Conservation (phyloP, 92 coral and sea anemone species). For the Galaxea fascicularis region DNA sequence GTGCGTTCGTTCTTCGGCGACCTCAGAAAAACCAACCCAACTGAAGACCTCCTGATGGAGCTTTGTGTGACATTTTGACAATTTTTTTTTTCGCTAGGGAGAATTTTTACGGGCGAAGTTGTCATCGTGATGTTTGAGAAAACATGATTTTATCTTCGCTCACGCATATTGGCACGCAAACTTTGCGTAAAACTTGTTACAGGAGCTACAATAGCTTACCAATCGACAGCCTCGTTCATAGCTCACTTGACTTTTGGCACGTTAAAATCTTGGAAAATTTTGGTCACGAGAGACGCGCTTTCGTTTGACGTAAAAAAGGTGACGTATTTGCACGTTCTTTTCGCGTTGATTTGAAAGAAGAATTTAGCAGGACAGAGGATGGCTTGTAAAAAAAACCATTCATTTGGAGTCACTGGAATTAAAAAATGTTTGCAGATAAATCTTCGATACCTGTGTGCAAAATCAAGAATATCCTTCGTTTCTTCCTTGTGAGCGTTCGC, state of each 20-base stretch:
- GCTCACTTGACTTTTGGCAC: too few species aligned
- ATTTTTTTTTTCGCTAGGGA: not conserved
- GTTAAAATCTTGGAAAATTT: too few species aligned
- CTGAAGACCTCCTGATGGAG: conserved; percentile 9
- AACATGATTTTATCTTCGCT: not conserved
- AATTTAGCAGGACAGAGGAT: not conserved
- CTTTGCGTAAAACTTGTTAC: not conserved
- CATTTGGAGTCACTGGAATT: too few species aligned
- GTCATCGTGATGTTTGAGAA: conserved; percentile 17
- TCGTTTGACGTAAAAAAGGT: not conserved
- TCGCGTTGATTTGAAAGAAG: not conserved
- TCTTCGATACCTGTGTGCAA: too few species aligned
- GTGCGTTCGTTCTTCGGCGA: not conserved
- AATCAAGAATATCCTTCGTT: too few species aligned
- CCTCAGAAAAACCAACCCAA: too few species aligned
- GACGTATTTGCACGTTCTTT: conserved; percentile 1
- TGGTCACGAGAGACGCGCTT: too few species aligned
- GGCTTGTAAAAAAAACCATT: too few species aligned
- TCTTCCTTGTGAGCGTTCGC: not conserved
- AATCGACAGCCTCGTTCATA: not conserved
- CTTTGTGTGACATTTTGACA: not conserved
- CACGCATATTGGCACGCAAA: conserved; percentile 30
- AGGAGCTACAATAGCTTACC: not conserved
- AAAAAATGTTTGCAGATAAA: too few species aligned
- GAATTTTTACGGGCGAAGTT: too few species aligned